phyloP scores from a whole-genome alignment of 2,888 invertebrate genomes.

The Cremastinae sp. region DNA sequence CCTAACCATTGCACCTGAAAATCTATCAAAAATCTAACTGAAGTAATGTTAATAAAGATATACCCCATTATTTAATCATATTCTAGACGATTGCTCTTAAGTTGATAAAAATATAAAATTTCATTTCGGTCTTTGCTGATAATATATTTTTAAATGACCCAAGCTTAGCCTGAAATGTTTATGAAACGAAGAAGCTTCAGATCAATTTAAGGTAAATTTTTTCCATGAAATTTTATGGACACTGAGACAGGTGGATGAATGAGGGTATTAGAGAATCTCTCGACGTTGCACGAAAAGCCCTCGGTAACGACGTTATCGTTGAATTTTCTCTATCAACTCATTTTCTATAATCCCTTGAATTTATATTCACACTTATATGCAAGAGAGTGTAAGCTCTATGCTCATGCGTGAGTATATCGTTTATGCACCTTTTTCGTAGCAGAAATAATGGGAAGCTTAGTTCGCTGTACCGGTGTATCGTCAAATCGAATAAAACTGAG shows the following conservation, averaged over 20 bases:
- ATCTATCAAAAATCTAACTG: too few species aligned
- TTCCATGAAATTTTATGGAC: conserved; percentile 20
- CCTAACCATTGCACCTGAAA: too few species aligned
- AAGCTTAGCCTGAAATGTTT: background rate
- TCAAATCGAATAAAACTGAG: conserved; percentile 36
- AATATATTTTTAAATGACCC: too few species aligned
- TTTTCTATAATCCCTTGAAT: conserved; percentile 31
- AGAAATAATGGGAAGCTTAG: conserved; percentile 32
- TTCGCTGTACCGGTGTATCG: conserved; percentile 25
- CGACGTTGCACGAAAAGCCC: conserved; percentile 15
- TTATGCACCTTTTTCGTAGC: conserved; percentile 20
- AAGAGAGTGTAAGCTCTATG: background rate
- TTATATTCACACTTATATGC: background rate
- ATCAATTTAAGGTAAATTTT: conserved; percentile 25
- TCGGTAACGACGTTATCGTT: conserved; percentile 25
- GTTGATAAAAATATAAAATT: too few species aligned
- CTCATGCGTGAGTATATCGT: background rate
- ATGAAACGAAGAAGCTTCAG: background rate
- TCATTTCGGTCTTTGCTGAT: too few species aligned
- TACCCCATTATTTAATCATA: too few species aligned
- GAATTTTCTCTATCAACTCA: conserved; percentile 54
- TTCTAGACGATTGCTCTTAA: too few species aligned
- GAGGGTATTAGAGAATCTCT: conserved; percentile 35
- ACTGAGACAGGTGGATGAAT: conserved; percentile 14
- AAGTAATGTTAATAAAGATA: too few species aligned